Percentiles rank a stretch among this genome's conserved stretches.
Conservation (phyloP, 2,797 vertebrate genomes). For the Catamblyrhynchus diadema region DNA sequence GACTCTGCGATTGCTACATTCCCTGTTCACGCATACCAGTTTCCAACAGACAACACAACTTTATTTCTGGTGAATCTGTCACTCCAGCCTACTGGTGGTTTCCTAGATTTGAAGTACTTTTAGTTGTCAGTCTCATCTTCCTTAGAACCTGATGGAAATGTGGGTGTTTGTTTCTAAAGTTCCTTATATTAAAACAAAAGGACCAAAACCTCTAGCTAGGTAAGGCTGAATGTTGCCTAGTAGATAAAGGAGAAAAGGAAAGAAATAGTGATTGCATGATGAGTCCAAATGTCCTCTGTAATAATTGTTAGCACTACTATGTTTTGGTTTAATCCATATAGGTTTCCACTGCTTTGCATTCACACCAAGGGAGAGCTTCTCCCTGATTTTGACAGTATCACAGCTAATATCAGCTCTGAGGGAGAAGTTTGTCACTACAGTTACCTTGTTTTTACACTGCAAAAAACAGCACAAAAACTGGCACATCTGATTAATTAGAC, state of each 20-base stretch:
- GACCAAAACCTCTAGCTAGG: neutral
- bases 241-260: neutral
- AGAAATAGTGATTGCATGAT: neutral
- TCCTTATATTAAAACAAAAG: neutral
- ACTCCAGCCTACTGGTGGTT: neutral
- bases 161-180: neutral
- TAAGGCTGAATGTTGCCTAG: neutral
- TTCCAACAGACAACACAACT: neutral
- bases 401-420: neutral
- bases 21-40: neutral
- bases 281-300: neutral
- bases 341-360: neutral
- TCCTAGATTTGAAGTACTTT: neutral
- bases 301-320: neutral
- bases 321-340: neutral
- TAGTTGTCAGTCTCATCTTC: neutral
- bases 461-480: neutral
- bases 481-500: neutral
- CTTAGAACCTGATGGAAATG: neutral
- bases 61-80: neutral
- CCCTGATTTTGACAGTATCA: neutral
- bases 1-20: constrained; percentile 2
- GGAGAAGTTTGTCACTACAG: neutral
- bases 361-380: neutral
- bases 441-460: neutral